These are phyloP conservation scores for Eugnorisma glareosa DNA, from an alignment of 2,888 invertebrate species.

Conservation along the genomic window DNA sequence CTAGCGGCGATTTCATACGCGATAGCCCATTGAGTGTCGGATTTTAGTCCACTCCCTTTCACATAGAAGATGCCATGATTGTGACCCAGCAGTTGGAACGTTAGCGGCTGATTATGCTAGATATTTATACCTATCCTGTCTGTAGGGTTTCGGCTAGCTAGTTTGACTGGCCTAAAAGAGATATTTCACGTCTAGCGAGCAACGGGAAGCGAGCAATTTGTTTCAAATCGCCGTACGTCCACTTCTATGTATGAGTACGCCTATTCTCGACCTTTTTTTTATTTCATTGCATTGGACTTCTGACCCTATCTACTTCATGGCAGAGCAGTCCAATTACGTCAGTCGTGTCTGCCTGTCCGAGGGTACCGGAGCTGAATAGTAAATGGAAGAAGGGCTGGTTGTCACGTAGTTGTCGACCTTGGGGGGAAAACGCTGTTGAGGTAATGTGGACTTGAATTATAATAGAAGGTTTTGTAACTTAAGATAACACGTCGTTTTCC, in stretches of 20 bases:
- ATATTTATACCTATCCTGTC: not conserved
- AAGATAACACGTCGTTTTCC: not conserved
- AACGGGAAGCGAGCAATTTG: too few relatives aligned
- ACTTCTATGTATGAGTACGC: not conserved
- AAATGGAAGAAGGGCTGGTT: constrained; percentile 35
- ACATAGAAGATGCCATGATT: not conserved
- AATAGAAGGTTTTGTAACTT: not conserved
- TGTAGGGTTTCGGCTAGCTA: not conserved
- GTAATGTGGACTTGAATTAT: constrained; percentile 5
- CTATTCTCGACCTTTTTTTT: too few relatives aligned
- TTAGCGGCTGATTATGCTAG: not conserved
- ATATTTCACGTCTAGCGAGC: not conserved
- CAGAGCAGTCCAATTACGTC: constrained; percentile 51
- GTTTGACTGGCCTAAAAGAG: not conserved
- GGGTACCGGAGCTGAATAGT: constrained; percentile 45
- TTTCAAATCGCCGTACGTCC: not conserved
- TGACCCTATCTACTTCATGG: not conserved
- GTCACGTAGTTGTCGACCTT: constrained; percentile 54
- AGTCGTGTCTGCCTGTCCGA: constrained; percentile 49
- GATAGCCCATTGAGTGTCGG: not conserved
- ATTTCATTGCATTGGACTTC: too few relatives aligned
- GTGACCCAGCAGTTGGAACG: not conserved
- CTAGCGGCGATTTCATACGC: too few relatives aligned
- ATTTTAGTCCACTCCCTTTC: not conserved
- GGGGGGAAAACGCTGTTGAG: constrained; percentile 11